A percentile compares a stretch with the other conserved stretches of the same genome.
Evolutionary conservation across 2,113 vertebrate species (phyloP).

Genomic region (Morone saxatilis): DNA sequence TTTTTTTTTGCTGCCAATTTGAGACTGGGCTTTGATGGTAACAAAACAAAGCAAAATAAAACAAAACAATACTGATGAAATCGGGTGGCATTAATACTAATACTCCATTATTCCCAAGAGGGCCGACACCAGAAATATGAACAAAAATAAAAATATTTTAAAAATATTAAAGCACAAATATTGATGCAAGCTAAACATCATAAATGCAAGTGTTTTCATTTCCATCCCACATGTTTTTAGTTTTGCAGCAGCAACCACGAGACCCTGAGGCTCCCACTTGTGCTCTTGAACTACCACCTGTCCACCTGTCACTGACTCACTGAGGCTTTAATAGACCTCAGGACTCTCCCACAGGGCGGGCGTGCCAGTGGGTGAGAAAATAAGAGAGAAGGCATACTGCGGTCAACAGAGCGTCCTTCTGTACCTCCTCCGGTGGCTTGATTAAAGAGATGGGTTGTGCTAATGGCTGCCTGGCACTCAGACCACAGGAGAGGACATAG

Average conservation of each 20-base stretch:
- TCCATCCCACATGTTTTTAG: constrained; percentile 30
- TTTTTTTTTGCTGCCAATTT: neutral
- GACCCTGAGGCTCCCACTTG: neutral
- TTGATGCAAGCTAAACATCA: neutral
- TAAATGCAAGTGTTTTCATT: neutral
- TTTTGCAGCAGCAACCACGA: neutral
- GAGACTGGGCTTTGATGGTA: neutral
- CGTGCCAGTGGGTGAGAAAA: constrained; percentile 80
- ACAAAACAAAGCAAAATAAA: neutral
- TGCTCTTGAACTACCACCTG: constrained; percentile 58
- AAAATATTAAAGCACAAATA: neutral
- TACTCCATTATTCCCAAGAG: neutral
- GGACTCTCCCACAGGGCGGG: constrained; percentile 65
- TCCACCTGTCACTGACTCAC: constrained; percentile 69
- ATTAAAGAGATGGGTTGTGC: constrained; percentile 82
- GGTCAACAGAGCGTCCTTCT: constrained; percentile 68
- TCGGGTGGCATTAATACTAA: no score
- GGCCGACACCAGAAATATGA: neutral
- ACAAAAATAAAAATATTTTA: no score
- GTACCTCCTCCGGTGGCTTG: constrained; percentile 73
- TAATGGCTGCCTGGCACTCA: constrained; percentile 75
- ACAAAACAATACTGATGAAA: no score
- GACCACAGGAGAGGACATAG: constrained; percentile 73
- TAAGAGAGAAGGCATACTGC: constrained; percentile 77
- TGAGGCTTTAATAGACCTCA: constrained; percentile 49